These are phyloP conservation scores for Leptobrachium leishanense DNA, from an alignment of 2,113 vertebrate genomes.

Conservation along the genomic window DNA sequence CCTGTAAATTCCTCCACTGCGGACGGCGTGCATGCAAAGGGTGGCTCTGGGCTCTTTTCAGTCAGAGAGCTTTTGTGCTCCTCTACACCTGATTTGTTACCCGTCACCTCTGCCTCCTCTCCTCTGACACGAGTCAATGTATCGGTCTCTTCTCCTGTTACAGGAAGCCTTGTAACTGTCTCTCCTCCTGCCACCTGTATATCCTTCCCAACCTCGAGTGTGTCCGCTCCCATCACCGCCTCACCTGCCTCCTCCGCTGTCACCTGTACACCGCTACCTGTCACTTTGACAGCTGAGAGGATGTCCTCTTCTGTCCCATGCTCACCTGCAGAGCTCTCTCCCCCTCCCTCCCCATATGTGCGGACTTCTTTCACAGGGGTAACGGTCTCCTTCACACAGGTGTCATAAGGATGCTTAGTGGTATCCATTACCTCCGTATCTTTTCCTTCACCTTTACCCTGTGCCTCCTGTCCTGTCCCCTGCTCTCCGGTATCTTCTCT, in stretches of 20 bases:
- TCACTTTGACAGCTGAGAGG: neutral
- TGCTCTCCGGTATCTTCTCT: neutral
- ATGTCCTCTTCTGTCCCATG: neutral
- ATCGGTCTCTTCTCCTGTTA: neutral
- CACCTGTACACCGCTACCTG: neutral
- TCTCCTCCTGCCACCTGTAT: neutral
- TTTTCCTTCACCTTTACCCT: neutral
- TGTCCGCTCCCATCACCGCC: neutral
- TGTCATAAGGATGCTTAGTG: neutral
- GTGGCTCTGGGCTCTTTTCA: neutral
- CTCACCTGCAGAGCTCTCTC: neutral
- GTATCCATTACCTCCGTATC: neutral
- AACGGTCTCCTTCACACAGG: neutral
- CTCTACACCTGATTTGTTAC: neutral
- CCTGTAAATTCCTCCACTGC: neutral
- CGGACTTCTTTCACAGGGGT: neutral
- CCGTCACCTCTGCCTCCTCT: neutral
- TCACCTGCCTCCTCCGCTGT: neutral
- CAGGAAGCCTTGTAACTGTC: neutral
- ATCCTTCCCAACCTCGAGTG: neutral
- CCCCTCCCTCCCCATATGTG: neutral
- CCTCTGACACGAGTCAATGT: neutral
- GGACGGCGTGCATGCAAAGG: no score
- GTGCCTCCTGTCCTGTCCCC: neutral
- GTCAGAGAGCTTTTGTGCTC: neutral